Percentiles rank a stretch among this genome's conserved stretches.
These are phyloP conservation scores for Amphipyra tragopoginis DNA, from an alignment of 2,888 invertebrate genomes.

Conservation along the genomic window DNA sequence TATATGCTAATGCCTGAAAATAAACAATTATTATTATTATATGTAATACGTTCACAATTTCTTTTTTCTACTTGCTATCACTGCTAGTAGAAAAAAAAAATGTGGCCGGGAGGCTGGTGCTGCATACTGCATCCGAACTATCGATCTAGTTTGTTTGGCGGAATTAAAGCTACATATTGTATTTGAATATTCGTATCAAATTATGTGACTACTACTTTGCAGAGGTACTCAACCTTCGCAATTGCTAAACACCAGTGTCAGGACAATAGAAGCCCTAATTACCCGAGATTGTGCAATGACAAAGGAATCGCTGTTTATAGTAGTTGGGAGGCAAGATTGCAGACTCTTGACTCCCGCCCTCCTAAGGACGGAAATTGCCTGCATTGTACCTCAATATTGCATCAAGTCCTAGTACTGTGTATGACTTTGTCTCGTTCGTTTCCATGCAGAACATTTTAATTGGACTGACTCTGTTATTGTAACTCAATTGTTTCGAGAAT, in stretches of 20 bases:
- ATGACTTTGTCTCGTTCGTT: neutral
- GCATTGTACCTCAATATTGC: neutral
- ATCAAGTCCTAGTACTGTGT: neutral
- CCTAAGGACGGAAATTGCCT: constrained; percentile 3
- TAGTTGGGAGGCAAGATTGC: constrained; percentile 33
- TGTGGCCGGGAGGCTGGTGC: too few species aligned
- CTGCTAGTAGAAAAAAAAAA: too few species aligned
- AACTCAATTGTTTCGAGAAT: constrained; percentile 7
- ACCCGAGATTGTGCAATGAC: constrained; percentile 25
- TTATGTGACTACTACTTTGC: neutral
- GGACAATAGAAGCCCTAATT: constrained; percentile 36
- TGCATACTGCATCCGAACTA: too few species aligned
- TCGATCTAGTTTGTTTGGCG: too few species aligned
- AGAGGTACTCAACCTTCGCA: neutral
- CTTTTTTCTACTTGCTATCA: too few species aligned
- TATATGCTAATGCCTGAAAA: too few species aligned
- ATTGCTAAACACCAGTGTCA: constrained; percentile 1
- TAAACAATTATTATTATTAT: too few species aligned
- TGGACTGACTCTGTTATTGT: constrained; percentile 11
- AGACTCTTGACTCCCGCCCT: constrained; percentile 20
- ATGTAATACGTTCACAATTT: too few species aligned
- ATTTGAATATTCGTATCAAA: too few species aligned
- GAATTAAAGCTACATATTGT: too few species aligned
- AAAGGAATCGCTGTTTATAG: constrained; percentile 26
- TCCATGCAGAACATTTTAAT: constrained; percentile 31